A percentile compares a stretch with the other conserved stretches of the same genome.
phyloP scores from a whole-genome alignment of 2,888 invertebrate species.

The Rambutsinella grinnellia region DNA sequence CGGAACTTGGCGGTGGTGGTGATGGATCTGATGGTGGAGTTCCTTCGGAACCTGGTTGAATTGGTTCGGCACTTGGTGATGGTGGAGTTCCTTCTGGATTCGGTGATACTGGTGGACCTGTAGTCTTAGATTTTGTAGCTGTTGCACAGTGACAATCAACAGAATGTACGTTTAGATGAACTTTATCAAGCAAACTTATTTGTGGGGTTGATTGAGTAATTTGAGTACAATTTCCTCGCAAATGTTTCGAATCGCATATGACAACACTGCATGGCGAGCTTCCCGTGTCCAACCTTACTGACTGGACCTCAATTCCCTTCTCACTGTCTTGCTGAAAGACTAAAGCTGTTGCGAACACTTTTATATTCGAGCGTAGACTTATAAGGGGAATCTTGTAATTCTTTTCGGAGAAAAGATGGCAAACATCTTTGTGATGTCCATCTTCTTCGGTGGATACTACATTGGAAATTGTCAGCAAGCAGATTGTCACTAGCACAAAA shows the following conservation, averaged over 20 bases:
- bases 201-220: background rate
- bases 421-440: constrained; percentile 10
- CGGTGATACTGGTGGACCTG: background rate
- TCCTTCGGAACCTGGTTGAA: background rate
- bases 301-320: constrained; percentile 8
- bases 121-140: background rate
- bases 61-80: background rate
- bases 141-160: constrained; percentile 40
- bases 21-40: no score
- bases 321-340: background rate
- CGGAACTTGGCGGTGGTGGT: no score
- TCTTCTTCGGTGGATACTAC: no score
- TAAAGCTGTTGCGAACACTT: constrained; percentile 23
- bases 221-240: constrained; percentile 28
- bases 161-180: constrained; percentile 20
- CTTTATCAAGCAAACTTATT: background rate
- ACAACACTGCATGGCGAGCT: constrained; percentile 27
- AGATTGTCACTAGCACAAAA: no score
- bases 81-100: background rate
- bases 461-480: no score
- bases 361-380: constrained; percentile 10
- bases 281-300: constrained; percentile 15
- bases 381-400: constrained; percentile 18
- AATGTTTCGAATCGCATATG: constrained; percentile 26
- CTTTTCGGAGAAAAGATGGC: constrained; percentile 4